phyloP scores from a whole-genome alignment of 2,888 invertebrate genomes.

The Himalopsyche tibetana region DNA sequence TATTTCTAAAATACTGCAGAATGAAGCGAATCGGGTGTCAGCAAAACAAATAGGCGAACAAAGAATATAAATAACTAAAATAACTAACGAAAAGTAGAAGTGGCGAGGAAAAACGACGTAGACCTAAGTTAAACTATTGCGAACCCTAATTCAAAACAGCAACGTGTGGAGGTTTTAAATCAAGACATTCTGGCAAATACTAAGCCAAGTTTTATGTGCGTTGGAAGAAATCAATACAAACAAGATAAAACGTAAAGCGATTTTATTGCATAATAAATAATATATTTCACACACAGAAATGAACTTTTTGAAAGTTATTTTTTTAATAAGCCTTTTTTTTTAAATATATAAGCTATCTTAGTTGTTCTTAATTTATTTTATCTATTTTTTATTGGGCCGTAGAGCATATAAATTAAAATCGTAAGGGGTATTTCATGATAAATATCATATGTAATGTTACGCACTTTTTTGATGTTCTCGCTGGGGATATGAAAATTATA shows the following conservation, averaged over 20 bases:
- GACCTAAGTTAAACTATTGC: neutral
- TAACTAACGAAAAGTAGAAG: conserved; percentile 24
- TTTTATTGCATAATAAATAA: too few species aligned
- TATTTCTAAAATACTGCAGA: conserved; percentile 6
- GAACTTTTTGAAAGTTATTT: too few species aligned
- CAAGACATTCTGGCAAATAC: neutral
- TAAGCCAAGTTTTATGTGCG: neutral
- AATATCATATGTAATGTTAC: too few species aligned
- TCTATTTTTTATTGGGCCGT: too few species aligned
- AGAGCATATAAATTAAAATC: too few species aligned
- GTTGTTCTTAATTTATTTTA: too few species aligned
- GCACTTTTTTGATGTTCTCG: too few species aligned
- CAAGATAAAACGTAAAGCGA: neutral
- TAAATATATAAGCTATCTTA: too few species aligned
- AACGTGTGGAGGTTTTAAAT: conserved; percentile 22
- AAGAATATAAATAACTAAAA: conserved; percentile 22
- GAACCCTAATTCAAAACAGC: conserved; percentile 15
- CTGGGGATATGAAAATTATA: too few species aligned
- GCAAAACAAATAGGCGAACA: conserved; percentile 19
- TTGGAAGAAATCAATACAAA: neutral
- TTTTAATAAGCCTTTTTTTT: too few species aligned
- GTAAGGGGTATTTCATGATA: too few species aligned
- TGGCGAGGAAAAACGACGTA: conserved; percentile 26
- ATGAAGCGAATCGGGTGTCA: conserved; percentile 20
- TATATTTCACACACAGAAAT: too few species aligned